A percentile compares a stretch with the other conserved stretches of the same genome.
These are phyloP conservation scores for Cynopterus sphinx DNA, from an alignment of 2,797 vertebrate genomes.

Conservation along the genomic window DNA sequence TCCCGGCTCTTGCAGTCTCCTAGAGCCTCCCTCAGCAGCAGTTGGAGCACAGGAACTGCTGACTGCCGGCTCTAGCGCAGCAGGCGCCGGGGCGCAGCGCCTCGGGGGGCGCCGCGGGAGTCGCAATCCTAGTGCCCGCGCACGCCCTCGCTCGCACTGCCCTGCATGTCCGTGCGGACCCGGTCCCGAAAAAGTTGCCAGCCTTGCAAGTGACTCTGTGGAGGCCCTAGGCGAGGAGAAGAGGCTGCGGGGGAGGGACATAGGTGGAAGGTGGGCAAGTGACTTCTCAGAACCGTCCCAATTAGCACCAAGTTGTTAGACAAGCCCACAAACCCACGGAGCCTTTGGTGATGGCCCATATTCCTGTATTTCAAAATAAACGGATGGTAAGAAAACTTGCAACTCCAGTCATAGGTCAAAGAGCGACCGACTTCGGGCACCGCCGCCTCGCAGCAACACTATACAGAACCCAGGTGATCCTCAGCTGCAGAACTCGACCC, in stretches of 20 bases:
- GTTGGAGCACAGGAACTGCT: background rate
- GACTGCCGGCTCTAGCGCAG: background rate
- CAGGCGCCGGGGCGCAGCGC: background rate
- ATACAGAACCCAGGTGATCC: background rate
- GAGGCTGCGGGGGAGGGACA: background rate
- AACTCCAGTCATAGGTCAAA: background rate
- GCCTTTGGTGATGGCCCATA: background rate
- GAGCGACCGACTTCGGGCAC: background rate
- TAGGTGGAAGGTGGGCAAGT: conserved; percentile 39
- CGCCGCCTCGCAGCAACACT: background rate
- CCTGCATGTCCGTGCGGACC: background rate
- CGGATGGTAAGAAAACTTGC: conserved; percentile 57
- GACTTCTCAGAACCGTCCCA: conserved; percentile 51
- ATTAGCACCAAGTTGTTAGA: conserved; percentile 70
- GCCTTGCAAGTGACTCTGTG: background rate
- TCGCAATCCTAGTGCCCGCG: background rate
- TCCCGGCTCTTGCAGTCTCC: background rate
- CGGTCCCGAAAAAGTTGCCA: background rate
- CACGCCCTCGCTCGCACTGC: background rate
- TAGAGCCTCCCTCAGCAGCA: background rate
- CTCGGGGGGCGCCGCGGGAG: background rate
- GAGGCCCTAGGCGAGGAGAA: background rate
- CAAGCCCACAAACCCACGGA: conserved; percentile 34
- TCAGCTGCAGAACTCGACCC: background rate
- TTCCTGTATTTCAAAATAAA: conserved; percentile 49